Evolutionary conservation across 1,140 invertebrate species (phyloP), one percentile per base, ranked within the genome.

Genomic region (Pemphigus obesinymphae): DNA sequence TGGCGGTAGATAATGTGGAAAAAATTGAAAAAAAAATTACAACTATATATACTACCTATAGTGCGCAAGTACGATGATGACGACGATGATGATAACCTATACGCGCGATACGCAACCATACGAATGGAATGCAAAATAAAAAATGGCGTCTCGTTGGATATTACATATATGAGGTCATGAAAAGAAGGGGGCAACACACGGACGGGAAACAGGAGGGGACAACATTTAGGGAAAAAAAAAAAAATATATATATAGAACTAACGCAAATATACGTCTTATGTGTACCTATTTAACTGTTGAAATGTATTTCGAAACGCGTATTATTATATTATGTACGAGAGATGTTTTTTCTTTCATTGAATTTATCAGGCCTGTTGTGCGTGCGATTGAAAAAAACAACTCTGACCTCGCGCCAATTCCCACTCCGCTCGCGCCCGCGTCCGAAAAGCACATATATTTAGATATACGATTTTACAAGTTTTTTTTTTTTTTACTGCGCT

Each of bases 61-160:
- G n/a, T n/a, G n/a, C n/a, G n/a, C n/a, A n/a, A n/a, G n/a, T n/a
- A 45, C 43, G 43, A 11, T 13, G 37, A 45, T 13, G 13, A 45
- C 3, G 10, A 11, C 43, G 43, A 45, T 13, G 4, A 45, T 13
- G 43, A 45, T 13, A 11, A 29, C 10, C 8, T 11, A n/a, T n/a
- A 26, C 23, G 23, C 50, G n/a, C n/a, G 53, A n/a, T 29, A 58
- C 55, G 13, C 40, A 11, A n/a, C 26, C 50, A 50, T 40, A 34
- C 34, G 17, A 50, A 80, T 45, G 76, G 76, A 80, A 80, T 80
- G 76, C 76, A 55, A 80, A 80, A 80, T 61, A 80, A 80, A n/a
- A 80, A 80, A 80, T 80, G 76, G 76, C 76, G 76, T 80, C n/a
- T n/a, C 76, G 31, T 63, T 13, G 5, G 55, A 45, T 26, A 37